Conservation (phyloP, 2,797 vertebrate genomes). For the Centropyge bicolor region DNA sequence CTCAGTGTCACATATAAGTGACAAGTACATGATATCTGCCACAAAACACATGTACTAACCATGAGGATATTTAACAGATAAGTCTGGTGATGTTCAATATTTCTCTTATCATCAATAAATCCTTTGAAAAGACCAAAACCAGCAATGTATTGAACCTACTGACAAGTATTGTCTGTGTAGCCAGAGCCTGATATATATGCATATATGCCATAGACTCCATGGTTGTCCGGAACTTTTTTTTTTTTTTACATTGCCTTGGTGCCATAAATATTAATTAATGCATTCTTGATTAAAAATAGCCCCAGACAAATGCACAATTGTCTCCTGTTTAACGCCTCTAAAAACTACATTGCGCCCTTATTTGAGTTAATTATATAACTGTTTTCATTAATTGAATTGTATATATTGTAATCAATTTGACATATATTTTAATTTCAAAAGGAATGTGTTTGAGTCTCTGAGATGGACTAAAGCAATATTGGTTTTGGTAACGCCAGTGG, state of each 20-base stretch:
- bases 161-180: not conserved
- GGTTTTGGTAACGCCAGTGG: not conserved
- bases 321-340: not conserved
- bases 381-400: not conserved
- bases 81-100: constrained; percentile 3
- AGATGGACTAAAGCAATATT: not conserved
- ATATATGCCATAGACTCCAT: too few relatives aligned
- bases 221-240: not conserved
- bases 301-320: not conserved
- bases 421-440: not conserved
- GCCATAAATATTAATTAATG: not conserved
- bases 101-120: constrained; percentile 22
- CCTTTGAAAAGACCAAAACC: constrained; percentile 24
- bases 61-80: constrained; percentile 27
- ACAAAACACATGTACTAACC: constrained; percentile 8
- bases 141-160: constrained; percentile 28
- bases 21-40: constrained; percentile 18
- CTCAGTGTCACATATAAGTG: constrained; percentile 5
- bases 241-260: not conserved
- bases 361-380: not conserved
- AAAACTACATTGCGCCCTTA: not conserved
- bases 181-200: not conserved
- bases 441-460: not conserved
- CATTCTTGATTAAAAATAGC: not conserved
- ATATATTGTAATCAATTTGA: not conserved